These are phyloP conservation scores for Tenthredo distinguenda DNA, from an alignment of 2,888 invertebrate species.

Conservation along the genomic window DNA sequence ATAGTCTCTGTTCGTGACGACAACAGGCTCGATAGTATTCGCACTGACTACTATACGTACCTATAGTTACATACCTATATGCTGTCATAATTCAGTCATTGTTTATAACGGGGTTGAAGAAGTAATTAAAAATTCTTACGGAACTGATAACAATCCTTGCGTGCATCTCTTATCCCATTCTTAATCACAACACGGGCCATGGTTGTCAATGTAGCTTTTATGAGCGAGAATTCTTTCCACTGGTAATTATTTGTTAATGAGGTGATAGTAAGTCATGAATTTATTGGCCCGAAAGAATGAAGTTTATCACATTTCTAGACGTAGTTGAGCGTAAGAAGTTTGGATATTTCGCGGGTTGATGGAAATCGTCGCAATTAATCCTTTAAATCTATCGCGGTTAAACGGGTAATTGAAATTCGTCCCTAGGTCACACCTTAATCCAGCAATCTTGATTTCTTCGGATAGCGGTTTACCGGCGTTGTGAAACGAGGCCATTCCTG, in stretches of 20 bases:
- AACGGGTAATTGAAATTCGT: conserved; percentile 28
- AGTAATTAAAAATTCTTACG: conserved; percentile 24
- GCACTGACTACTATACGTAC: background rate
- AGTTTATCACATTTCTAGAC: background rate
- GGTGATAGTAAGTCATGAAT: background rate
- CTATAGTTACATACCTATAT: background rate
- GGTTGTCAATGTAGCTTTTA: background rate
- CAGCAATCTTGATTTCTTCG: conserved; percentile 46
- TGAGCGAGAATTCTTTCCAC: background rate
- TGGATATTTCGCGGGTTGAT: background rate
- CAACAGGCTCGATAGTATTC: conserved; percentile 20
- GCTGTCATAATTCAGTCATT: background rate
- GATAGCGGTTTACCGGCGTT: conserved; percentile 8
- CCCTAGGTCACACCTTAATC: conserved; percentile 23
- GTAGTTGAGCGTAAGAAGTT: background rate
- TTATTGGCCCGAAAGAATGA: background rate
- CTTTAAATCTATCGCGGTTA: conserved; percentile 4
- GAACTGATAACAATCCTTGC: conserved; percentile 6
- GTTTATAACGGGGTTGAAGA: background rate
- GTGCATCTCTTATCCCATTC: background rate
- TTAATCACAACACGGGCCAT: background rate
- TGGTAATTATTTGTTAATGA: background rate
- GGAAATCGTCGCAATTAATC: conserved; percentile 11
- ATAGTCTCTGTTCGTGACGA: conserved; percentile 26
- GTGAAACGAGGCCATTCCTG: conserved; percentile 20